Evolutionary conservation across 1,140 invertebrate species (phyloP), one percentile per base, ranked within the genome.

Genomic region (Ctenoplectra terminalis): DNA sequence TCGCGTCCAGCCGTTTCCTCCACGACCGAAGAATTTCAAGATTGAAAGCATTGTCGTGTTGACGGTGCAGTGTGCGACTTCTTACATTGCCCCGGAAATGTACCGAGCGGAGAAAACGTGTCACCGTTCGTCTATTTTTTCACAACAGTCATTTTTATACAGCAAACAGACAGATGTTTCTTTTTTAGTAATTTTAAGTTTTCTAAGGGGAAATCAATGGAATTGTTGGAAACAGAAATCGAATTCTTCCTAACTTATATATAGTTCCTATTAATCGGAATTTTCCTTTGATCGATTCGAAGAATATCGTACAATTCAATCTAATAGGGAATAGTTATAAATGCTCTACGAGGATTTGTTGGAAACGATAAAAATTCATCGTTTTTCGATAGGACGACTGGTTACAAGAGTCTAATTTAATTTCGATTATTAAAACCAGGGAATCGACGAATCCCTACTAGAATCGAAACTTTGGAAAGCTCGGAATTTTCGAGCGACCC

Each of bases 41-140:
- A 67, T 67, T 69, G 66, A 69, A 69, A 29, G 46, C 43, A 48
- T 69, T 69, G 66, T 48, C 66, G 29, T 29, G 43, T 69, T 46
- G 66, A 15, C 26, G 43, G 20, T 31, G 64, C 43, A 13, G 48
- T 34, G 31, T 63, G 58, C n/a, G n/a, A n/a, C n/a, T n/a, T n/a
- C 60, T 37, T 37, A 8, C 15, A 40, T 26, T 43, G 61, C 34
- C n/a, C n/a, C 37, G 63, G n/a, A 43, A 66, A 66, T 43, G 26
- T n/a, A 29, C 7, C 37, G 37, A 17, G n/a, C 9, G 37, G 7
- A 20, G 37, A 29, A 46, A 43, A 43, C 15, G 23, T 15, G 34
- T 20, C 5, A 40, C 43, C 13, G 23, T 43, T 3, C 8, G 13
- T 23, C 23, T 52, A n/a, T n/a, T 43, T 64, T 64, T 43, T n/a